These are phyloP conservation scores for Bathynomus jamesi DNA, from an alignment of 1,140 invertebrate genomes.

Conservation along the genomic window DNA sequence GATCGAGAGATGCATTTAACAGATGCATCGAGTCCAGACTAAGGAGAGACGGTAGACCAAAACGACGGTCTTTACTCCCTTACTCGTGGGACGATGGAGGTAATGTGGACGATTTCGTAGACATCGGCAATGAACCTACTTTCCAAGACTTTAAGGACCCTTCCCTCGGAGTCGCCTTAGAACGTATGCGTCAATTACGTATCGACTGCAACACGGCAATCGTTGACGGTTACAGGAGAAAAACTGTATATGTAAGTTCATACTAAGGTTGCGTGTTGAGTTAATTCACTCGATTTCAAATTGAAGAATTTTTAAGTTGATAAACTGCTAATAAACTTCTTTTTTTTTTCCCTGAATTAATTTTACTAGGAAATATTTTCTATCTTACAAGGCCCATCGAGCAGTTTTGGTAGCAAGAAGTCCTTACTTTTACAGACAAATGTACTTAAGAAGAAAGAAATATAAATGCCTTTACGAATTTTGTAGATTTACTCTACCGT, in stretches of 20 bases:
- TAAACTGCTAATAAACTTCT: neutral
- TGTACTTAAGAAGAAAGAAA: slow-evolving; percentile 30
- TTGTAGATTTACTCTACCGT: slow-evolving; percentile 28
- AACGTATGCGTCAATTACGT: slow-evolving; percentile 27
- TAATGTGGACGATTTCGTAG: neutral
- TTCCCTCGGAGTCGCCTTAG: slow-evolving; percentile 17
- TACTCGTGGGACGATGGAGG: too few relatives aligned
- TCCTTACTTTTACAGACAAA: slow-evolving; percentile 32
- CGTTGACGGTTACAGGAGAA: slow-evolving; percentile 23
- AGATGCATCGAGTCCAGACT: neutral
- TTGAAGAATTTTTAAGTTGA: neutral
- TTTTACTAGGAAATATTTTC: neutral
- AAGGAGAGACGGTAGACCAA: neutral
- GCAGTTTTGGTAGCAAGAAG: slow-evolving; percentile 32
- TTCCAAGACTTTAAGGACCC: slow-evolving; percentile 7
- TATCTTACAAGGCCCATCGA: slow-evolving; percentile 25
- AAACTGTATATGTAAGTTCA: slow-evolving; percentile 33
- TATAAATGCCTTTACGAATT: slow-evolving; percentile 31
- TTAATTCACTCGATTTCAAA: too few relatives aligned
- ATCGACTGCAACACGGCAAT: slow-evolving; percentile 33
- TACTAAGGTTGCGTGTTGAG: too few relatives aligned
- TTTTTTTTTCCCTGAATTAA: neutral
- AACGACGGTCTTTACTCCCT: too few relatives aligned
- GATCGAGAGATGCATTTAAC: slow-evolving; percentile 14
- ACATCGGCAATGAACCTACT: neutral